These are phyloP conservation scores for Pangasius djambal DNA, from an alignment of 2,797 vertebrate genomes.

Conservation along the genomic window DNA sequence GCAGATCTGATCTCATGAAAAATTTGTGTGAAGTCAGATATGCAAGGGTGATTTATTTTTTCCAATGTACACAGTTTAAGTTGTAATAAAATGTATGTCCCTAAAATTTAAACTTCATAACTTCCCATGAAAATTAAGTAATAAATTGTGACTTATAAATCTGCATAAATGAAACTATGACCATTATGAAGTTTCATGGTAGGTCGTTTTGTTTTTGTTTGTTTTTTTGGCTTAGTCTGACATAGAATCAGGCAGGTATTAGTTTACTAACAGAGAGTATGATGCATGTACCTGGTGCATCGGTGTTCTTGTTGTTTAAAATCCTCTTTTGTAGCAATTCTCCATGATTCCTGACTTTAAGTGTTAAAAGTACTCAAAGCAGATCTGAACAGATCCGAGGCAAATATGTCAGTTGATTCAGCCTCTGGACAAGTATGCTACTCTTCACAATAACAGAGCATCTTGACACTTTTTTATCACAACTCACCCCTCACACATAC, in stretches of 20 bases:
- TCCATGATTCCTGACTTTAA: background rate
- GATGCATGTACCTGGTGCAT: background rate
- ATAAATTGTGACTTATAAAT: background rate
- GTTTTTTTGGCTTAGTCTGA: background rate
- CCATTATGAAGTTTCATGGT: background rate
- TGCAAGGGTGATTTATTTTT: background rate
- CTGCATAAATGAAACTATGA: background rate
- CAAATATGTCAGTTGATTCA: constrained; percentile 12
- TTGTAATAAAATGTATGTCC: background rate
- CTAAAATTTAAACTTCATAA: background rate
- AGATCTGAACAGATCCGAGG: constrained; percentile 17
- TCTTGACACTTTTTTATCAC: background rate
- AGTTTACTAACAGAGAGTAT: background rate
- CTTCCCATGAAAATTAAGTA: background rate
- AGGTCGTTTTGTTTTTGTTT: no score
- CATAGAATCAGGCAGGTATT: background rate
- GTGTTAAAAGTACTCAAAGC: constrained; percentile 11
- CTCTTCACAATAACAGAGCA: background rate
- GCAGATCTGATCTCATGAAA: no score
- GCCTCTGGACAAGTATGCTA: background rate
- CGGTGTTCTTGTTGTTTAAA: background rate
- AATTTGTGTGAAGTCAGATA: background rate
- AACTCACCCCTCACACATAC: background rate
- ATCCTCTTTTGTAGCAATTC: background rate
- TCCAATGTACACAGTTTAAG: background rate